Conservation (phyloP, 2,888 invertebrate genomes). For the Melinopterus prodromus region DNA sequence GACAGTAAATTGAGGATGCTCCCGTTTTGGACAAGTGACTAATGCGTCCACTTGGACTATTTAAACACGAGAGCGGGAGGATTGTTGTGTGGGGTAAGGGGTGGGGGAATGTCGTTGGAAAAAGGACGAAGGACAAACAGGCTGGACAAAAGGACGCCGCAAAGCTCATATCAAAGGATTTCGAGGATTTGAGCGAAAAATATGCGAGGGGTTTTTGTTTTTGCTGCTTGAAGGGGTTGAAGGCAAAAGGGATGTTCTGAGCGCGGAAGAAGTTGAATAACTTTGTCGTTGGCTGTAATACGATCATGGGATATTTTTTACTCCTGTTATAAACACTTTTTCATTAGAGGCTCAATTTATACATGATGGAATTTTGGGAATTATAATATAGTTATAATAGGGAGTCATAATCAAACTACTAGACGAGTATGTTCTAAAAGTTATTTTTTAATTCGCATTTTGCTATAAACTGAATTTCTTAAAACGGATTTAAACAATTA, state of each 20-base stretch:
- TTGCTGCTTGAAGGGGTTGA: not conserved
- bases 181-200: not conserved
- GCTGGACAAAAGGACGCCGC: not conserved
- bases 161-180: not conserved
- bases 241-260: not conserved
- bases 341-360: too few species aligned
- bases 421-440: too few species aligned
- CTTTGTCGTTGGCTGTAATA: too few species aligned
- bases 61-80: conserved; percentile 33
- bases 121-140: conserved; percentile 5
- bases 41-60: conserved; percentile 37
- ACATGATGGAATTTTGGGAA: too few species aligned
- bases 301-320: too few species aligned
- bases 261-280: not conserved
- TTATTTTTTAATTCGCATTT: too few species aligned
- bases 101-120: conserved; percentile 21
- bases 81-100: conserved; percentile 13
- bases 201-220: not conserved
- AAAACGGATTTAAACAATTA: too few species aligned
- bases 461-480: too few species aligned
- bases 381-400: too few species aligned
- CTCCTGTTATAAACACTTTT: too few species aligned
- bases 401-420: too few species aligned
- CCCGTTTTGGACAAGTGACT: conserved; percentile 39
- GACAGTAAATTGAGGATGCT: conserved; percentile 35